Evolutionary conservation across 1,140 invertebrate species (phyloP).

Genomic region (Bombus pyrosoma): DNA sequence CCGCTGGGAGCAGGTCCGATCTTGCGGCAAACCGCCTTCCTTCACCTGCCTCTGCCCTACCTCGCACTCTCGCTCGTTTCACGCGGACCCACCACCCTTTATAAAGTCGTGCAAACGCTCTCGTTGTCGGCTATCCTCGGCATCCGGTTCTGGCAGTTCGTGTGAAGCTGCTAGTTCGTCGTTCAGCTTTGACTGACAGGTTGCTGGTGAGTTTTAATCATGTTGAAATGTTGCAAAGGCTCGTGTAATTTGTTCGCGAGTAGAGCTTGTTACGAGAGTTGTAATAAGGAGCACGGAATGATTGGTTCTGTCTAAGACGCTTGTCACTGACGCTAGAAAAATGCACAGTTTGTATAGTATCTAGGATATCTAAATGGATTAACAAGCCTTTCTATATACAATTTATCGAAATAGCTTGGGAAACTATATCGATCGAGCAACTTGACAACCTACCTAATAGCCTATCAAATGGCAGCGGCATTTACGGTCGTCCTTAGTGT

Average conservation of each 20-base stretch:
- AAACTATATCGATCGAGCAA: background rate
- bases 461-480: background rate
- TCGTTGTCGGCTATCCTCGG: constrained; percentile 57
- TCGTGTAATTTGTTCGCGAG: background rate
- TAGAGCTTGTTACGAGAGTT: background rate
- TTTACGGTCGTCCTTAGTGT: background rate
- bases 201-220: background rate
- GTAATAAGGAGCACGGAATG: background rate
- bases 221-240: background rate
- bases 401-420: background rate
- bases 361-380: too few species aligned
- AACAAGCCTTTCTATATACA: background rate
- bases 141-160: constrained; percentile 22
- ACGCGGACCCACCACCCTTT: constrained; percentile 24
- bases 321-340: background rate
- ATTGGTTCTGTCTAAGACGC: background rate
- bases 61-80: constrained; percentile 11
- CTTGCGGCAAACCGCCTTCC: constrained; percentile 64
- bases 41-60: background rate
- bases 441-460: background rate
- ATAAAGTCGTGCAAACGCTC: constrained; percentile 66
- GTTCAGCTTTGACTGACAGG: constrained; percentile 27
- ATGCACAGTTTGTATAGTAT: background rate
- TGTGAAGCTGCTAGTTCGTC: background rate
- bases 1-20: constrained; percentile 76